Evolutionary conservation across 2,888 invertebrate genomes (phyloP).

Genomic region (Axea sp.): DNA sequence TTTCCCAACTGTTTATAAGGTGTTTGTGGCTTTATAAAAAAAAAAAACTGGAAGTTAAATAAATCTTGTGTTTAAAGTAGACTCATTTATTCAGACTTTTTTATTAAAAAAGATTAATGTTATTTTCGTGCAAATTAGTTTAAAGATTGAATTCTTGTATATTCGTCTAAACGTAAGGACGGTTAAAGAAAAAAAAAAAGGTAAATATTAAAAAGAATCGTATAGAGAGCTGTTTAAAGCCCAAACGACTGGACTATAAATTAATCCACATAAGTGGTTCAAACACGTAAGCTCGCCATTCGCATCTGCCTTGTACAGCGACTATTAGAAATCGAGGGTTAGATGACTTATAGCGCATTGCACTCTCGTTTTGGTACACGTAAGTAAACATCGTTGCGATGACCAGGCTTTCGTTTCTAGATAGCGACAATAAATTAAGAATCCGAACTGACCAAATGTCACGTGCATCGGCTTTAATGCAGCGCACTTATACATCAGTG

Average conservation of each 20-base stretch:
- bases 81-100: no score
- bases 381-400: conserved; percentile 21
- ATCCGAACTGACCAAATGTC: conserved; percentile 44
- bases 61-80: no score
- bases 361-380: conserved; percentile 31
- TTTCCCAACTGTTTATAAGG: no score
- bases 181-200: no score
- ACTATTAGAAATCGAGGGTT: conserved; percentile 57
- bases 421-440: conserved; percentile 38
- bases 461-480: no score
- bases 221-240: conserved; percentile 10
- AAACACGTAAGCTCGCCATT: conserved; percentile 62
- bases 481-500: no score
- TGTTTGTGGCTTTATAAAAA: no score
- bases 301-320: conserved; percentile 53
- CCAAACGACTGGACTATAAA: conserved; percentile 54
- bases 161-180: no score
- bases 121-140: no score
- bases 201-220: conserved; percentile 45
- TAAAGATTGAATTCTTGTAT: no score
- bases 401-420: conserved; percentile 24
- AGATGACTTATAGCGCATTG: conserved; percentile 54
- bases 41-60: no score
- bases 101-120: no score
- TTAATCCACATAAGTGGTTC: conserved; percentile 59